Evolutionary conservation across 1,140 invertebrate species (phyloP), one percentile per base, ranked within the genome.

Genomic region (Ceratina australensis): DNA sequence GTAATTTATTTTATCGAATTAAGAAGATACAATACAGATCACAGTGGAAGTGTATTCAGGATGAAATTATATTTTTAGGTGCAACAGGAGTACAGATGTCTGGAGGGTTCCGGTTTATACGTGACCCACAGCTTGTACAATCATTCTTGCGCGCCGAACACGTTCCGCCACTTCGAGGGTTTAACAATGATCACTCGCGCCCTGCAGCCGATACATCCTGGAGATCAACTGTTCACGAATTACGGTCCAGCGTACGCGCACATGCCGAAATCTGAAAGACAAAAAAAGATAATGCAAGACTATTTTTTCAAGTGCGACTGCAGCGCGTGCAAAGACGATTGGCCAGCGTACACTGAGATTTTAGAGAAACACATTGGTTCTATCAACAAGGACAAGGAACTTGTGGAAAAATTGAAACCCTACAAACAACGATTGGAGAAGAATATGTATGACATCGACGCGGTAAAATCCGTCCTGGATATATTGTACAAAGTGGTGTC

Each of bases 271-370:
- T 74, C 86, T 1, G 93, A 95, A 42, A 93, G 98, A n/a, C 94
- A 94, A 84, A 88, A 92, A 18, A 91, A 93, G 33, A 92, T 98
- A 18, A 93, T 94, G 66, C 94, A 95, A 57, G 97, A 99, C 87
- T 99, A 98, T 90, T 97, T 95, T 87, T 98, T 99, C 89, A 90
- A 92, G 4, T 99, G 98, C 88, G 85, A 93, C 12, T 99, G 98
- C 92, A 90, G 94, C 65, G 95, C 97, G 24, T 99, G 98, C 89
- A 72, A 90, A 12, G 89, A 95, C 59, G 93, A 96, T 80, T 98
- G 96, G 95, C 95, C 96, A 1, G 90, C 90, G 1, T 96, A 95
- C 87, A 80, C 89, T 0, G 86, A 92, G 13, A 89, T 93, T 56
- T 81, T 93, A 47, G 73, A 83, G 16, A 84, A 89, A 59, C 91